Evolutionary conservation across 2,797 vertebrate genomes (phyloP), one percentile per base, ranked within the genome.

Genomic region (Iguana delicatissima): DNA sequence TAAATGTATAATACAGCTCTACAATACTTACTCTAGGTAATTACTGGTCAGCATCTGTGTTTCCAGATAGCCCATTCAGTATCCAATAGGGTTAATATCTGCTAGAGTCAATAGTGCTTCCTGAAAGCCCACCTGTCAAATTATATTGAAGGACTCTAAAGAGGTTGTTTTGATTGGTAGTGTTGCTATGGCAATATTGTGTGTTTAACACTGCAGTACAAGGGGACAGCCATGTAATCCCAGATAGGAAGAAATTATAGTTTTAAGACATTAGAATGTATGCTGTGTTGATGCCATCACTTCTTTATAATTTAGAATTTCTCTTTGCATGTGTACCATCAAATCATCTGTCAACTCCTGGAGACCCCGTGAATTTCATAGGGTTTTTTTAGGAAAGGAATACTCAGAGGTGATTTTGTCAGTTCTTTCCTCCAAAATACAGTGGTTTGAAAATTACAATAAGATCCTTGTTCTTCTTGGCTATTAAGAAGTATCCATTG

Each of bases 141-240:
- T 59, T 52, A 52, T 62, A 74, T 14, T 76, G 24, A 87, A 87
- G 42, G 57, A 29, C 42, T 73, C 26, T 32, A 81, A 52, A 52
- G 57, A 32, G 38, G 32, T 12, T 67, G n/a, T 87, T 62, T 18
- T 87, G 85, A 87, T 42, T 84, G 67, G n/a, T 62, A 62, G 42
- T 13, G 85, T 87, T 87, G 73, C 89, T 76, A 91, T 77, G 81
- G 42, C 73, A 84, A 52, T 83, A 46, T 52, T 90, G n/a, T 90
- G 14, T 55, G 69, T 87, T 64, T 74, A 83, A 64, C 69, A 62
- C 18, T 52, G 55, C 69, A 83, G 74, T 89, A 8, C 46, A 52
- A 84, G 22, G 82, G 35, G 29, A 73, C 6, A 12, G 22, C 72
- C 80, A 16, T 76, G 26, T 76, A 87, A 77, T 83, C n/a, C 46